A percentile compares a stretch with the other conserved stretches of the same genome.
Conservation (phyloP, 2,888 invertebrate species). For the Choreutis nemorana region DNA sequence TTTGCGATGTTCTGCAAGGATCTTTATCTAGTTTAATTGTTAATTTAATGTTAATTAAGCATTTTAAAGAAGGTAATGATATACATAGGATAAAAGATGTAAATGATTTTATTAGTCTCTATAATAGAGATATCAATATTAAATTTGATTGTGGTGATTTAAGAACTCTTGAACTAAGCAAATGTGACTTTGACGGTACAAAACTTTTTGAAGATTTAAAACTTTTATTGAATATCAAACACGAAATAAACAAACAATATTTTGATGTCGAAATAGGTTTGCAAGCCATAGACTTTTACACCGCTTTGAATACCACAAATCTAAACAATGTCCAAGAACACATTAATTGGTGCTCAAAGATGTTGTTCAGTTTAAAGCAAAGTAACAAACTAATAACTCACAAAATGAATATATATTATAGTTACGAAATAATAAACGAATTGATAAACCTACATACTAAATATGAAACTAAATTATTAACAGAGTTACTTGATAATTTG, state of each 20-base stretch:
- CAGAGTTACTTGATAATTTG: too few relatives aligned
- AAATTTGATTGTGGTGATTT: neutral
- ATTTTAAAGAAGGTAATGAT: slow-evolving; percentile 22
- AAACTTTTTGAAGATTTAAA: slow-evolving; percentile 15
- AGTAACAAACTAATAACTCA: slow-evolving; percentile 15
- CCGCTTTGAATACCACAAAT: slow-evolving; percentile 16
- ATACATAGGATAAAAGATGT: slow-evolving; percentile 7
- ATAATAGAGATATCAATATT: slow-evolving; percentile 1
- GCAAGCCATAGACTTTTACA: slow-evolving; percentile 19
- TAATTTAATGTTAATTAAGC: slow-evolving; percentile 58
- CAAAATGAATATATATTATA: slow-evolving; percentile 19
- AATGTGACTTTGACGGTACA: slow-evolving; percentile 23
- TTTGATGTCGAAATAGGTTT: slow-evolving; percentile 9
- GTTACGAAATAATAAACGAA: slow-evolving; percentile 19
- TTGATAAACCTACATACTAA: slow-evolving; percentile 19
- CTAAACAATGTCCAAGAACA: slow-evolving; percentile 9
- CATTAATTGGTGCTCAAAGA: slow-evolving; percentile 11
- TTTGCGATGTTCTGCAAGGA: slow-evolving; percentile 71
- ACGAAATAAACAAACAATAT: slow-evolving; percentile 7
- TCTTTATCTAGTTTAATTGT: slow-evolving; percentile 70
- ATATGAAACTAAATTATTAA: too few relatives aligned
- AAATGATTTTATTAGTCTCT: neutral
- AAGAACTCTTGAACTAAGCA: slow-evolving; percentile 13
- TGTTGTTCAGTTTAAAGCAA: slow-evolving; percentile 12
- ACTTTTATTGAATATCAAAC: slow-evolving; percentile 11